These are phyloP conservation scores for Chrysoperla carnea DNA, from an alignment of 1,140 invertebrate species.

Conservation along the genomic window DNA sequence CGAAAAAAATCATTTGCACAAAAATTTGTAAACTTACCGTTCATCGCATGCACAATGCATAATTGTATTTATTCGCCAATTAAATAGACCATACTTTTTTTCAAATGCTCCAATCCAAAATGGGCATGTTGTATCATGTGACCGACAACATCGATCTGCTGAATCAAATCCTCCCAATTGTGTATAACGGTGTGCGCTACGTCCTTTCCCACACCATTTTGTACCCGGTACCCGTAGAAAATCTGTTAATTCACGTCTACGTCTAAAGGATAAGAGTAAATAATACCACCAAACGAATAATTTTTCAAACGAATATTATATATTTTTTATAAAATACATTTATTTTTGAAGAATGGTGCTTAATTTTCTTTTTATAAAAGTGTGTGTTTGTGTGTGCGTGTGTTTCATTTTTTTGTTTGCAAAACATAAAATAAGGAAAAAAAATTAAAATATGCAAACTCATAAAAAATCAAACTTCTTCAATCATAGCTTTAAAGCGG, in stretches of 20 bases:
- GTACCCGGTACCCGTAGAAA: conserved; percentile 60
- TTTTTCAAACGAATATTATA: background rate
- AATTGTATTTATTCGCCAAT: conserved; percentile 67
- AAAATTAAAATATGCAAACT: no score
- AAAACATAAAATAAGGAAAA: no score
- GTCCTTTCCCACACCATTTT: conserved; percentile 75
- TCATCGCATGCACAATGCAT: conserved; percentile 80
- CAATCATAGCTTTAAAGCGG: no score
- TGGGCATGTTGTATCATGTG: conserved; percentile 65
- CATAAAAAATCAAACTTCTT: no score
- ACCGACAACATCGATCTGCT: conserved; percentile 67
- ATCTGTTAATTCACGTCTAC: conserved; percentile 35
- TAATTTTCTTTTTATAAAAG: no score
- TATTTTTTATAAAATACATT: no score
- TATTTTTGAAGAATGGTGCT: background rate
- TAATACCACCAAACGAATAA: background rate
- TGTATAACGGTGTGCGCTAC: conserved; percentile 49
- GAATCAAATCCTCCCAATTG: conserved; percentile 57
- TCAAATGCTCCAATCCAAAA: conserved; percentile 61
- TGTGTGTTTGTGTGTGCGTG: no score
- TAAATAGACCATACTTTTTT: conserved; percentile 62
- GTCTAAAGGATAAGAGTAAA: conserved; percentile 9
- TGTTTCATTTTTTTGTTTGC: no score
- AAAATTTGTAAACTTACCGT: conserved; percentile 36
- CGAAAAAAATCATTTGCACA: no score